Base-by-base conservation (phyloP, 2,888 invertebrate species). In the Pharmacophagus antenor region DNA sequence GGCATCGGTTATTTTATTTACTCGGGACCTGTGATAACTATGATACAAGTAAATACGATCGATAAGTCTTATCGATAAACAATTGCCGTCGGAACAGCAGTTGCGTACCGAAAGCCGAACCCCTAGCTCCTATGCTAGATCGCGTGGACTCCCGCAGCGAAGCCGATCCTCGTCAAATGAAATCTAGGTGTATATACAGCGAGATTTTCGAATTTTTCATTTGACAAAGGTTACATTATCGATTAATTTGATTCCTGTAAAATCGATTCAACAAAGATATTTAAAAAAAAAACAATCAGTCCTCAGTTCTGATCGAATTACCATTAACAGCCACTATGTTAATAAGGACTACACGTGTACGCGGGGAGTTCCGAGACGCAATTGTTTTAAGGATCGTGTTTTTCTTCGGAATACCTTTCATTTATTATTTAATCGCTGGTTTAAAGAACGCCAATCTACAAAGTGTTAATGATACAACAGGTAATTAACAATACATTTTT, bases 321-420 rank as follows among this genome's bases (percentile, higher is more conserved):
- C 62, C 61, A 66, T 80, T 77, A 79, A 88, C 86, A 86, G 85
- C 84, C 69, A 83, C 77, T 62, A 88, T 87, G 87, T 81, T 87
- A 72, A 76, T 87, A 82, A 80, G 88, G 82, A 88, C 88, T 85
- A 87, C 73, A 78, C 70, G 66, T 64, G 64, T 67, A 59, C 70
- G 72, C 73, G 74, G 78, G 65, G 80, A 79, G 68, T 75, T 76
- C 63, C 79, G 72, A 69, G 50, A 76, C 55, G 80, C 88, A 7
- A 63, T 79, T 42, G 57, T 77, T 37, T 63, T 88, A 56, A 76
- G 87, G 77, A 79, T 86, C 73, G 27, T 77, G 18, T 70, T 85
- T 60, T 82, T 85, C 63, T 73, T 88, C 57, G 77, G 79, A 2
- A 80, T 89, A 60, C 85, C 88, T 8, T 63, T 73, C 7, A 54